Conservation (phyloP, 2,797 vertebrate species). For the Clarias platycephalus region DNA sequence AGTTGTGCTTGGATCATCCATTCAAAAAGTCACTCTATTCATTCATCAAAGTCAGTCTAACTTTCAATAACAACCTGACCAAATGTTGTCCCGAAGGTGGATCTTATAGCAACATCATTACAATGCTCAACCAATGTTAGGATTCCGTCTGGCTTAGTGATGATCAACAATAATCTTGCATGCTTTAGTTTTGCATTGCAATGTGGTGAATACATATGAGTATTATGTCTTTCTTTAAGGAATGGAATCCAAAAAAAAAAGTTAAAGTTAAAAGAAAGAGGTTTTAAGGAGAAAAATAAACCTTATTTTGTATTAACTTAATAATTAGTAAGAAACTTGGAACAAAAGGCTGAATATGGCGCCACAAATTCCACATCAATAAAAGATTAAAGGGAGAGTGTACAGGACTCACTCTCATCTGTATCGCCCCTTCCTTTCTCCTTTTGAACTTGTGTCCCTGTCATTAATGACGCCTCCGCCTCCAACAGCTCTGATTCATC, state of each 20-base stretch:
- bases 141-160: no score
- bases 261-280: not conserved
- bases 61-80: no score
- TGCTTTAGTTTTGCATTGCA: not conserved
- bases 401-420: conserved; percentile 5
- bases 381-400: conserved; percentile 9
- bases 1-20: no score
- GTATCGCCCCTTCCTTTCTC: conserved; percentile 55
- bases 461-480: conserved; percentile 30
- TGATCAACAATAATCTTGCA: not conserved
- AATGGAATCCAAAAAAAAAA: not conserved
- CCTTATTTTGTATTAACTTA: not conserved
- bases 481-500: not conserved
- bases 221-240: not conserved
- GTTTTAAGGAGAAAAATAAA: not conserved
- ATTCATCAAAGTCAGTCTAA: no score
- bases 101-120: no score
- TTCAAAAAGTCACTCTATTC: no score
- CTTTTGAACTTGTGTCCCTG: conserved; percentile 34
- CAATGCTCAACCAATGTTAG: no score
- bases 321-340: not conserved
- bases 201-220: not conserved
- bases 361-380: conserved; percentile 6
- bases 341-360: conserved; percentile 8
- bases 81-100: no score